phyloP scores from a whole-genome alignment of 2,888 invertebrate species.

The Ypsolopha scabrella region DNA sequence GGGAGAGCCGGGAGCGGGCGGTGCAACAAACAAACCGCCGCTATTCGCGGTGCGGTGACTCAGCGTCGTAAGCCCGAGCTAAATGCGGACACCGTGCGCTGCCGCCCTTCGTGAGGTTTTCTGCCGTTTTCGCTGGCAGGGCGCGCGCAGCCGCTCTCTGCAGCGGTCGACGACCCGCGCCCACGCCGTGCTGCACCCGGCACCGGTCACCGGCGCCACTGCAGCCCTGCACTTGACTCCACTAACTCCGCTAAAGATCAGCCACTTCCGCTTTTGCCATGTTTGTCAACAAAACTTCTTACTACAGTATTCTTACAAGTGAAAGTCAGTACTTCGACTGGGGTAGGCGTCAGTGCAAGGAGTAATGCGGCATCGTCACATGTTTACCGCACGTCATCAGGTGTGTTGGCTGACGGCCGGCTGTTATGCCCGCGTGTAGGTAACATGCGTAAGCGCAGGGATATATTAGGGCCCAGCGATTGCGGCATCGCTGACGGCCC shows the following conservation, averaged over 20 bases:
- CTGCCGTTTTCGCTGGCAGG: slow-evolving; percentile 58
- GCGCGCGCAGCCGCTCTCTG: slow-evolving; percentile 21
- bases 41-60: slow-evolving; percentile 66
- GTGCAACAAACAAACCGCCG: slow-evolving; percentile 65
- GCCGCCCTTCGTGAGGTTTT: slow-evolving; percentile 66
- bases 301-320: not conserved
- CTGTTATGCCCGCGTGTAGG: not conserved
- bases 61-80: slow-evolving; percentile 64
- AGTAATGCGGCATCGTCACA: no score
- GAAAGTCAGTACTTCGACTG: no score
- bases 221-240: not conserved
- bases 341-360: no score
- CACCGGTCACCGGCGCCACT: slow-evolving; percentile 21
- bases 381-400: slow-evolving; percentile 10
- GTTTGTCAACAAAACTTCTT: no score
- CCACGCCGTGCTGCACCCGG: slow-evolving; percentile 50
- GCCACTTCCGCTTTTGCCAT: no score
- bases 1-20: slow-evolving; percentile 61
- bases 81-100: slow-evolving; percentile 65
- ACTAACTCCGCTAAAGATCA: no score
- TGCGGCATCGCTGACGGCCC: slow-evolving; percentile 32
- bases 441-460: slow-evolving; percentile 11
- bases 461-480: slow-evolving; percentile 33
- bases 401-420: slow-evolving; percentile 1
- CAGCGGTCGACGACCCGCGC: slow-evolving; percentile 63